Evolutionary conservation across 2,888 invertebrate genomes (phyloP).

Genomic region (Tethea ocularis): DNA sequence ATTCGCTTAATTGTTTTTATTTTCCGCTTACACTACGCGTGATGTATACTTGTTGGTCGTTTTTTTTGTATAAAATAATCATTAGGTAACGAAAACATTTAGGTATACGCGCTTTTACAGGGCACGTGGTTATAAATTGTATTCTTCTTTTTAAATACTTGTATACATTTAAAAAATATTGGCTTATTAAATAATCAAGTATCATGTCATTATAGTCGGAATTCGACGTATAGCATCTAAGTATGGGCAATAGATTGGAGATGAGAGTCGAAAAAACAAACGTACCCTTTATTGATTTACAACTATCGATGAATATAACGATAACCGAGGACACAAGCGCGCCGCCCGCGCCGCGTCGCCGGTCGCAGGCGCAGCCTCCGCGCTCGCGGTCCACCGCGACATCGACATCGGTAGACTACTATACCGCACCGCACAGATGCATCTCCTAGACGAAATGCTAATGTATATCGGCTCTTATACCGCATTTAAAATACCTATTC

Average conservation of each 20-base stretch:
- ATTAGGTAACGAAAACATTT: too few relatives aligned
- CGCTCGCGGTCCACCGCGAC: constrained; percentile 11
- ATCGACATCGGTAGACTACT: not conserved
- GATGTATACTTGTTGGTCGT: too few relatives aligned
- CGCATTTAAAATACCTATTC: not conserved
- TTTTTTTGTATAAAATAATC: too few relatives aligned
- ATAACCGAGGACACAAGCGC: constrained; percentile 31
- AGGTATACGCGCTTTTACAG: too few relatives aligned
- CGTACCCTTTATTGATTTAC: constrained; percentile 70
- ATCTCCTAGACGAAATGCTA: not conserved
- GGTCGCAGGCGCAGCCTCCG: constrained; percentile 12
- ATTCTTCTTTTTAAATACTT: too few relatives aligned
- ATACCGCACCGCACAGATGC: not conserved
- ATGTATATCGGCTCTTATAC: not conserved
- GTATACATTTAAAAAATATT: not conserved
- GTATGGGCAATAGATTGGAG: constrained; percentile 25
- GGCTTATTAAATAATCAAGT: not conserved
- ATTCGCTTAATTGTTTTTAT: too few relatives aligned
- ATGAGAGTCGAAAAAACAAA: constrained; percentile 19
- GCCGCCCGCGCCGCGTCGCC: constrained; percentile 14
- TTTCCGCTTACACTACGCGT: too few relatives aligned
- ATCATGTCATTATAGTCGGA: constrained; percentile 9
- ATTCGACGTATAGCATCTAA: constrained; percentile 18
- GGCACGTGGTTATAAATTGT: too few relatives aligned
- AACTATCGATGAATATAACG: constrained; percentile 47